A percentile compares a stretch with the other conserved stretches of the same genome.
Conservation (phyloP, 2,888 invertebrate genomes). For the Hipparchia sbordonii region DNA sequence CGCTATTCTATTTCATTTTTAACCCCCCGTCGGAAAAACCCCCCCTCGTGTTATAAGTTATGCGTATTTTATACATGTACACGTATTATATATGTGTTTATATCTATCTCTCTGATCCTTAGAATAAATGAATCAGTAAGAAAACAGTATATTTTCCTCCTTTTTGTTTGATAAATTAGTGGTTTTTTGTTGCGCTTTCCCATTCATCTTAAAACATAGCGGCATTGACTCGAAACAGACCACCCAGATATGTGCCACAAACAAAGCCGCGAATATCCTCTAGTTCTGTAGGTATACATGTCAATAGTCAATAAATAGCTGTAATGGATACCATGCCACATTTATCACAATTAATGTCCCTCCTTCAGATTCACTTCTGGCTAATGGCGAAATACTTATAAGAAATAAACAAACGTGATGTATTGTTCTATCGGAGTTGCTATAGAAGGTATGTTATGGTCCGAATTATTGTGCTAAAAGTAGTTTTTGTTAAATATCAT, state of each 20-base stretch:
- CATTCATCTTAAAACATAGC: too few relatives aligned
- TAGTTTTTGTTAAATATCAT: conserved; percentile 1
- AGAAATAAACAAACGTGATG: conserved; percentile 30
- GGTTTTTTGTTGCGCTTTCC: too few relatives aligned
- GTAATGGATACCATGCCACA: conserved; percentile 26
- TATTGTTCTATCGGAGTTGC: conserved; percentile 12
- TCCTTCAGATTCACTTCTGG: conserved; percentile 26
- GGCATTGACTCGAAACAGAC: neutral
- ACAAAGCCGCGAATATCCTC: conserved; percentile 7
- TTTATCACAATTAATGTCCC: conserved; percentile 30
- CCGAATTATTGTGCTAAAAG: neutral
- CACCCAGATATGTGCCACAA: neutral
- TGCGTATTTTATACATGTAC: too few relatives aligned
- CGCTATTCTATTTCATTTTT: too few relatives aligned
- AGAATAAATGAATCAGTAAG: too few relatives aligned
- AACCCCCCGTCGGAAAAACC: too few relatives aligned
- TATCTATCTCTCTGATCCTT: too few relatives aligned
- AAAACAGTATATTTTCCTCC: too few relatives aligned
- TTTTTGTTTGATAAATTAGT: too few relatives aligned
- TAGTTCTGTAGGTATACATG: conserved; percentile 13
- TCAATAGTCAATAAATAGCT: conserved; percentile 36
- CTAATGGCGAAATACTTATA: conserved; percentile 27
- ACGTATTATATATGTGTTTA: too few relatives aligned
- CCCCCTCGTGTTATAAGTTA: too few relatives aligned
- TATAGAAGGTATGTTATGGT: conserved; percentile 2